These are phyloP conservation scores for Sebastes miniatus DNA, from an alignment of 2,797 vertebrate genomes.

Conservation along the genomic window DNA sequence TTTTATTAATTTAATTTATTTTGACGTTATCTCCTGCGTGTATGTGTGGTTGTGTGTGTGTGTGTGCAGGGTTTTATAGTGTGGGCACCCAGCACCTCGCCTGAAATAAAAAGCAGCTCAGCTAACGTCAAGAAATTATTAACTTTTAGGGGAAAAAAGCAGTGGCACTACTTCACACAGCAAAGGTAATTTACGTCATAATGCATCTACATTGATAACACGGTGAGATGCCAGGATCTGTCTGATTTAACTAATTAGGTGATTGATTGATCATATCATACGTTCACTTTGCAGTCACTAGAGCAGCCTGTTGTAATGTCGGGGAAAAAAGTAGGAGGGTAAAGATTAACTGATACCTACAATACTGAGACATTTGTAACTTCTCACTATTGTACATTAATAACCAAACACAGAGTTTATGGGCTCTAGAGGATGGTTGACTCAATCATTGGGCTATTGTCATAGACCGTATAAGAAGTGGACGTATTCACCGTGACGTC, in stretches of 20 bases:
- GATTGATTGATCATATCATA: neutral
- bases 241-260: neutral
- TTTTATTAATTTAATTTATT: constrained; percentile 8
- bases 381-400: neutral
- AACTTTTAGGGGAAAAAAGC: neutral
- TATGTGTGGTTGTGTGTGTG: no score
- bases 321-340: neutral
- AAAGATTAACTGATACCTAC: neutral
- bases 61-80: neutral
- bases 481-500: no score
- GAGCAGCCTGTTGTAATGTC: neutral
- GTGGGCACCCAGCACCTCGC: fast-evolving
- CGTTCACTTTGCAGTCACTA: neutral
- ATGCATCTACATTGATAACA: neutral
- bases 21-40: neutral
- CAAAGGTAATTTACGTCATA: neutral
- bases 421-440: neutral
- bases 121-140: neutral
- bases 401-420: neutral
- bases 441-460: neutral
- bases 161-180: neutral
- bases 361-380: neutral
- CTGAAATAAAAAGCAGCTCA: neutral
- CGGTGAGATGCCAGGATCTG: neutral
- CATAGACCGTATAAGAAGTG: no score